Base-by-base conservation (phyloP, 2,113 vertebrate genomes). In the Carassius gibelio region DNA sequence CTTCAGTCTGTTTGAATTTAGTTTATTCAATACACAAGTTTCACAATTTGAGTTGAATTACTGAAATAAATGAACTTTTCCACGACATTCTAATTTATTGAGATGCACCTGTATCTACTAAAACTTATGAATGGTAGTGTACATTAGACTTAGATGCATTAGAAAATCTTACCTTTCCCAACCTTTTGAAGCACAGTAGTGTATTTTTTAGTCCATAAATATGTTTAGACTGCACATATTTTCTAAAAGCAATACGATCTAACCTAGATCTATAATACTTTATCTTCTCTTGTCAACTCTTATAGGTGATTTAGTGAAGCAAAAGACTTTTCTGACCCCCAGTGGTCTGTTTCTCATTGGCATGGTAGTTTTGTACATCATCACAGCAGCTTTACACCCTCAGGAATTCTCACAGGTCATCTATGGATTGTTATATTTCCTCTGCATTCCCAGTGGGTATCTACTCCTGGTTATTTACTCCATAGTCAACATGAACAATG, bases 401-500 rank as follows among this genome's bases (percentile, higher is more conserved):
- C 88, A 91, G 79, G 91, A 92, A 88, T 91, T 91, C 64, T 52
- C 34, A 19, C n/a, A 91, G 52, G 59, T 92, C n/a, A 79, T 91
- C 59, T 90, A 91, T 66, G 92, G 92, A 8, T 21, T 93, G 5
- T 23, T 92, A 38, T 93, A 93, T 71, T 87, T 91, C 76, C 87
- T 92, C 19, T 92, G 90, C 75, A 90, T 91, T 38, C 91, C 92
- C 23, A 91, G 90, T 68, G 90, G 91, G 3, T 93, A 91, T 55
- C 88, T 92, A 14, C 82, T 92, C 36, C 85, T 93, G 13, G 57
- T 84, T 34, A 93, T 93, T 76, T 93, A 93, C 79, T 91, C 91
- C 8, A 89, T 92, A 9, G 91, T 92, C 66, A 93, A 93, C 81
- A 90, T 93, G 91, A 90, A 92, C 88, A 89, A 89, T 52, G 90